phyloP scores from a whole-genome alignment of 2,888 invertebrate genomes.

The Apeira syringaria region DNA sequence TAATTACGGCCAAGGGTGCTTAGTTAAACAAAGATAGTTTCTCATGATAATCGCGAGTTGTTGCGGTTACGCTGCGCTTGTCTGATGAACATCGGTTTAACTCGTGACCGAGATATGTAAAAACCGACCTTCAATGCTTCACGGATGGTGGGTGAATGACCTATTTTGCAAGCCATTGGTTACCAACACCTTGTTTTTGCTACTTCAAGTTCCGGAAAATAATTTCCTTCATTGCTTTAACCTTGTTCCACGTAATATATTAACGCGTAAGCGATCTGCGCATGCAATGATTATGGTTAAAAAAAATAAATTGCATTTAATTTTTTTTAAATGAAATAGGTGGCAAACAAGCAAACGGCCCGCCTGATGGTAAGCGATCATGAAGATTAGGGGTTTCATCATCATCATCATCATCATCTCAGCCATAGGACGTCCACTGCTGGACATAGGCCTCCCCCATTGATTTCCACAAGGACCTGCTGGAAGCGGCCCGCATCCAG shows the following conservation, averaged over 20 bases:
- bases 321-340: too few species aligned
- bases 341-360: too few species aligned
- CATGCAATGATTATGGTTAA: too few species aligned
- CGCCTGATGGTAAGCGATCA: too few species aligned
- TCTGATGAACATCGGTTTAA: constrained; percentile 34
- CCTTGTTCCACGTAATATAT: constrained; percentile 12
- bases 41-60: constrained; percentile 42
- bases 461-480: too few species aligned
- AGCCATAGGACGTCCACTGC: too few species aligned
- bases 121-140: constrained; percentile 51
- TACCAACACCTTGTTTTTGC: constrained; percentile 21
- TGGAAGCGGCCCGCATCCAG: too few species aligned
- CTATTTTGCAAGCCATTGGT: constrained; percentile 43
- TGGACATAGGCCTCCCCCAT: too few species aligned
- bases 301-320: too few species aligned
- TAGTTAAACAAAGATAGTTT: constrained; percentile 38
- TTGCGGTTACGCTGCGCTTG: constrained; percentile 40
- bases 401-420: too few species aligned
- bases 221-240: constrained; percentile 15
- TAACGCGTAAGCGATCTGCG: too few species aligned
- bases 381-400: too few species aligned
- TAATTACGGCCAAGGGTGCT: constrained; percentile 54
- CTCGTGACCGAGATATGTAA: constrained; percentile 46
- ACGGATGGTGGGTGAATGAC: constrained; percentile 54
- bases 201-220: constrained; percentile 24